phyloP scores from a whole-genome alignment of 2,113 vertebrate genomes.

The Elaphurus davidianus region DNA sequence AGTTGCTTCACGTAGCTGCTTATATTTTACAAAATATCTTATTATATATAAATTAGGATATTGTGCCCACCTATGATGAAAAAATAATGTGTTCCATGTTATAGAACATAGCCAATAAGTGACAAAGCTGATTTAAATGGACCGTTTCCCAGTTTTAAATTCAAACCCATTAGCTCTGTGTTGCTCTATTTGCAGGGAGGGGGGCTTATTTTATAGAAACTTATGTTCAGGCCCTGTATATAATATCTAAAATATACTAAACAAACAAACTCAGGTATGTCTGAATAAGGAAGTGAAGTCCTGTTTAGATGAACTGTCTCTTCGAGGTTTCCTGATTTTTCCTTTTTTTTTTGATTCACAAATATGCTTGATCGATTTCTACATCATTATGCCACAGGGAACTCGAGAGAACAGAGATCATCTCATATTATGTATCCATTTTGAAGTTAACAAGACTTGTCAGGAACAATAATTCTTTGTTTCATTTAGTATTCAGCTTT shows the following conservation, averaged over 20 bases:
- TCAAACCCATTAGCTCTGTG: neutral
- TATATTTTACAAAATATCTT: neutral
- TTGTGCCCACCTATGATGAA: neutral
- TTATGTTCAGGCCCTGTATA: neutral
- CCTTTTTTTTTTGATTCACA: neutral
- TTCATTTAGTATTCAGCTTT: neutral
- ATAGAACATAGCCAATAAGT: neutral
- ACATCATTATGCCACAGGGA: neutral
- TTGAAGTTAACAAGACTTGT: slow-evolving; percentile 11
- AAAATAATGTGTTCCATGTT: neutral
- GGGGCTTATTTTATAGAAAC: neutral
- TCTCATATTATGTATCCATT: neutral
- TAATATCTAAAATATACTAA: neutral
- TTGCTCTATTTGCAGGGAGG: neutral
- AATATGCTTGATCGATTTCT: neutral
- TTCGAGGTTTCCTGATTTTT: neutral
- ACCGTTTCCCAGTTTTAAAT: neutral
- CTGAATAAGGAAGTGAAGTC: neutral
- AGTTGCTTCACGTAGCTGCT: neutral
- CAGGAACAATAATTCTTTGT: neutral
- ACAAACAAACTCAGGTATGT: neutral
- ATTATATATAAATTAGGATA: neutral
- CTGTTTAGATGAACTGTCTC: neutral
- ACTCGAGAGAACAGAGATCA: neutral
- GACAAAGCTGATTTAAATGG: neutral